Evolutionary conservation across 2,888 invertebrate genomes (phyloP), one percentile per base, ranked within the genome.

Genomic region (Leptodirus hochenwartii): DNA sequence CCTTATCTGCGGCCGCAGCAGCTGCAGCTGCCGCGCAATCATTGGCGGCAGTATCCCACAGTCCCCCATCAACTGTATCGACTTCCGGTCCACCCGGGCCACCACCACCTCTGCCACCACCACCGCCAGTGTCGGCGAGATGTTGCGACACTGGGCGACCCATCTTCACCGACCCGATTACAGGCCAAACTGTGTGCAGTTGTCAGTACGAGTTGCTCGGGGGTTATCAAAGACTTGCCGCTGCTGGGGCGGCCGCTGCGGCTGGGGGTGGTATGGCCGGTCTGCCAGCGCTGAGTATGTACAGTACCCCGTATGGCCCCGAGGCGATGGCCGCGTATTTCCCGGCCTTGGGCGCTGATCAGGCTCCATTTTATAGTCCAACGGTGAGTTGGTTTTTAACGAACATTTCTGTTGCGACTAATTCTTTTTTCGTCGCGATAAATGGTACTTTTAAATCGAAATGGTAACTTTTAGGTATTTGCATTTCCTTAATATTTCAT

Each of bases 81-180:
- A 46, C 49, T 33, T n/a, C n/a, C n/a, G n/a, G n/a, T n/a, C n/a
- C n/a, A n/a, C n/a, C n/a, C n/a, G n/a, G 49, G 35, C 41, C 48
- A 32, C 44, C 49, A 32, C 43, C 49, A 27, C 43, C 47, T 31
- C 51, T 51, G 34, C 46, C 63, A 53, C 54, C 62, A 43, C 59
- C 59, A 27, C 53, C 67, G 32, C 61, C 67, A 35, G 45, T 59
- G 33, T 43, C 51, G 41, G 59, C 66, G 37, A 59, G 84, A 46
- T 87, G 90, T 63, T 87, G 90, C 62, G 87, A 90, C 63, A 84
- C 87, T 41, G 88, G 88, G 41, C 69, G 88, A 47, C 78, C 87
- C 39, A 72, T 88, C 53, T 84, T 82, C 62, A 82, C 82, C 51
- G 85, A 85, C 58, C 85, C 85, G 25, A 66, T 84, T 43, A 81